Conservation (phyloP, 2,797 vertebrate species). For the Leuciscus waleckii region DNA sequence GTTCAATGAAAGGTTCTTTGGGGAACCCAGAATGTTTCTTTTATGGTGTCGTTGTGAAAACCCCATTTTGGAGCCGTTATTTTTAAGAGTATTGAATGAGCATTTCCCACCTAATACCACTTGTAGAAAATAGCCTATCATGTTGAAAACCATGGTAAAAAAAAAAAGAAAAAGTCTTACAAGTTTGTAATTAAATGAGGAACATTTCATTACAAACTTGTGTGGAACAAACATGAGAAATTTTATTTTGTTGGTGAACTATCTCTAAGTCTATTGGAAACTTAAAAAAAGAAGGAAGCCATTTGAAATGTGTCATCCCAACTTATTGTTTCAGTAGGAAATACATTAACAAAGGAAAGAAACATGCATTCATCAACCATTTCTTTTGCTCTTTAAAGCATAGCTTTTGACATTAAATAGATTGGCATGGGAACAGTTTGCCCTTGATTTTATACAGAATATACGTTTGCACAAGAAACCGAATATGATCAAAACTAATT, state of each 20-base stretch:
- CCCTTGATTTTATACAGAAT: background rate
- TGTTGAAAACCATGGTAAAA: background rate
- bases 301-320: background rate
- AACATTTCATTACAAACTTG: background rate
- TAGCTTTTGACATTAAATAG: background rate
- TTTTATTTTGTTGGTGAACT: background rate
- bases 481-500: constrained; percentile 10
- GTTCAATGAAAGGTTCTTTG: background rate
- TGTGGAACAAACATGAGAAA: too few species aligned
- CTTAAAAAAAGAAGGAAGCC: background rate
- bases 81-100: background rate
- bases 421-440: background rate
- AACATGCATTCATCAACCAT: background rate
- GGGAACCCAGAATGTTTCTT: background rate
- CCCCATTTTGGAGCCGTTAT: background rate
- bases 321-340: background rate
- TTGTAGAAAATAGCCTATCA: background rate
- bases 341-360: background rate
- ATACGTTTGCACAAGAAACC: background rate
- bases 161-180: background rate
- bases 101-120: background rate
- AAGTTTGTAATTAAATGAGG: background rate
- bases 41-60: background rate
- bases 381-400: background rate
- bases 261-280: background rate